phyloP scores from a whole-genome alignment of 2,113 vertebrate genomes.

The Takifugu flavidus region DNA sequence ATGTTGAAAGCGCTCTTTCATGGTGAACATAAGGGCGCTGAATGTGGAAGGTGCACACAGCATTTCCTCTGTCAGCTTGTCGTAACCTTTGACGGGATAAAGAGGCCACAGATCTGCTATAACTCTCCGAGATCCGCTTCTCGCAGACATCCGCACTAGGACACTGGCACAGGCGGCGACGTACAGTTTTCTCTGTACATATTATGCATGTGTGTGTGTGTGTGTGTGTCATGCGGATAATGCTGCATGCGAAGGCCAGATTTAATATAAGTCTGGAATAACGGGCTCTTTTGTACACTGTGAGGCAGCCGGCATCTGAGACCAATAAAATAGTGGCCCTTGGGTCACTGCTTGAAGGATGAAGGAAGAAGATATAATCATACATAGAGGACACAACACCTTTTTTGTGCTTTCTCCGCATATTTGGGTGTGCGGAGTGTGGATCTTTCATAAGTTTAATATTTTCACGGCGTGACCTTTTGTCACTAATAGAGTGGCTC shows the following conservation, averaged over 20 bases:
- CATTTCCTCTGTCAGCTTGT: conserved; percentile 44
- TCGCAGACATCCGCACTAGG: conserved; percentile 31
- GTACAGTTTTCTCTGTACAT: conserved; percentile 29
- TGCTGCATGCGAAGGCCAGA: conserved; percentile 64
- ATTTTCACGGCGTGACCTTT: conserved; percentile 82
- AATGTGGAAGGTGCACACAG: conserved; percentile 39
- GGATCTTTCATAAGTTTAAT: conserved; percentile 79
- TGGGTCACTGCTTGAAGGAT: conserved; percentile 77
- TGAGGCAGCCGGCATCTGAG: conserved; percentile 79
- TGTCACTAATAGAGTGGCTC: conserved; percentile 82
- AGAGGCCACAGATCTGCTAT: conserved; percentile 29
- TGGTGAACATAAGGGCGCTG: conserved; percentile 22
- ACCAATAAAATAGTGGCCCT: conserved; percentile 80
- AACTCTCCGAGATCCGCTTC: conserved; percentile 29
- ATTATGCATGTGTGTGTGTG: conserved; percentile 30
- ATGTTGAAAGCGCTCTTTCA: conserved; percentile 50
- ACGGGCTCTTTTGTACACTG: conserved; percentile 81
- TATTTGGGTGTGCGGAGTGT: conserved; percentile 70
- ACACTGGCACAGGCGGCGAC: conserved; percentile 32
- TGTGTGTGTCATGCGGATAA: conserved; percentile 52
- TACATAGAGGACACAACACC: conserved; percentile 79
- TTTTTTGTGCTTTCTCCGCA: conserved; percentile 80
- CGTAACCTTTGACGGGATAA: conserved; percentile 49
- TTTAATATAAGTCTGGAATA: conserved; percentile 79
- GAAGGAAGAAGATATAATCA: conserved; percentile 82